phyloP scores from a whole-genome alignment of 1,140 invertebrate species.

The Berghia stephanieae region DNA sequence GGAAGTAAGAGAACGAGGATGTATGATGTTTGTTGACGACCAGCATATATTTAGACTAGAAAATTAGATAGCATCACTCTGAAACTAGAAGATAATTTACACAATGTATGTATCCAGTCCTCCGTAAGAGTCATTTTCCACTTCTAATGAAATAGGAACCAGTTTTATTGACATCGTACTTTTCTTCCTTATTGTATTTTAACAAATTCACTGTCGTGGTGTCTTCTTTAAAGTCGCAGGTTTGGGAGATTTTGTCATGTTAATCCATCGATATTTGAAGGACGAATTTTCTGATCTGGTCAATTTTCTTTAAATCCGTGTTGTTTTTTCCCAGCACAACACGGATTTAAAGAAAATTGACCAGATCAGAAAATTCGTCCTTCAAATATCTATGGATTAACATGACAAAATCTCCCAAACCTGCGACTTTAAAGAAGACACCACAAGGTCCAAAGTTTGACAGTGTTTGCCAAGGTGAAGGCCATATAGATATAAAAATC shows the following conservation, averaged over 20 bases:
- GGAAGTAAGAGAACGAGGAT: background rate
- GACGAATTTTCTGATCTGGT: background rate
- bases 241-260: background rate
- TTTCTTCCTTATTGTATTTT: background rate
- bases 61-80: too few relatives aligned
- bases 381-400: too few relatives aligned
- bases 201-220: background rate
- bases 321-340: background rate
- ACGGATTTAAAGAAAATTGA: background rate
- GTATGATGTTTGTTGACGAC: too few relatives aligned
- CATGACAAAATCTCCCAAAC: too few relatives aligned
- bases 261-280: background rate
- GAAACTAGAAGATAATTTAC: too few relatives aligned
- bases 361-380: background rate
- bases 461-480: too few relatives aligned
- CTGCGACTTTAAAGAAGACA: too few relatives aligned
- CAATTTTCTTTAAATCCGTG: background rate
- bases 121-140: too few relatives aligned
- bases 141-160: background rate
- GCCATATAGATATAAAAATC: background rate
- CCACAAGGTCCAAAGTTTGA: too few relatives aligned
- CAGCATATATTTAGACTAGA: too few relatives aligned
- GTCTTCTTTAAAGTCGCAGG: background rate
- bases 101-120: too few relatives aligned
- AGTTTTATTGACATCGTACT: background rate